Base-by-base conservation (phyloP, 2,797 vertebrate species). In the Hypotaenidia philippensis region DNA sequence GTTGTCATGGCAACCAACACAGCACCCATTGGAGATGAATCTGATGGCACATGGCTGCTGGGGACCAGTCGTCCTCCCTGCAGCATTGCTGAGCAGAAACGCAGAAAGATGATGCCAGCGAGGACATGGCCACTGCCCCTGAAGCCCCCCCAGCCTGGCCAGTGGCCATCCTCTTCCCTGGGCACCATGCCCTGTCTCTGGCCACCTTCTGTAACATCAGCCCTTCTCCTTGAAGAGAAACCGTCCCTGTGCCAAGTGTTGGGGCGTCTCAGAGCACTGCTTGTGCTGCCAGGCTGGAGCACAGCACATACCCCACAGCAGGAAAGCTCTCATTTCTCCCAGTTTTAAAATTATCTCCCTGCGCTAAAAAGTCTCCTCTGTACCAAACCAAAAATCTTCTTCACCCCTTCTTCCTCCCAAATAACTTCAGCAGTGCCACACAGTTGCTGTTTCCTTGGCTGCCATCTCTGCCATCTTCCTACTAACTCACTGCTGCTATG, bases 1-100 rank as follows among this genome's bases (percentile, higher is more conserved):
- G 97, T 98, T 96, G 97, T 93, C 70, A 40, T 16, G 68, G 95
- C 96, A 98, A 98, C 97, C 95, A 97, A 96, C 96, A 95, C 77
- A 97, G 97, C 97, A 97, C 95, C 87, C 52, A 64, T 97, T 89
- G 31, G 17, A 17, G 93, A 96, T 89, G 94, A 96, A 89, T 89
- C 18, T n/a, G 61, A 63, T 84, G 87, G 81, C 89, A 91, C 85
- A 74, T 27, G 25, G 57, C 36, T 87, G 63, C 53, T 59, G 49
- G 45, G 53, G 53, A 70, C 41, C 85, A 65, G 85, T 15, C 5
- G 2, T 50, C 79, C 80, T 78, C 56, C 57, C 63, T 40, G 45
- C 47, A 44, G 41, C 1, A 0, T 59, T 21, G 53, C 63, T 31
- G 55, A 76, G 53, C 34, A 64, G 45, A 47, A 47, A 31, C 29